Evolutionary conservation across 2,888 invertebrate genomes (phyloP).

Genomic region (Tenthredo notha): DNA sequence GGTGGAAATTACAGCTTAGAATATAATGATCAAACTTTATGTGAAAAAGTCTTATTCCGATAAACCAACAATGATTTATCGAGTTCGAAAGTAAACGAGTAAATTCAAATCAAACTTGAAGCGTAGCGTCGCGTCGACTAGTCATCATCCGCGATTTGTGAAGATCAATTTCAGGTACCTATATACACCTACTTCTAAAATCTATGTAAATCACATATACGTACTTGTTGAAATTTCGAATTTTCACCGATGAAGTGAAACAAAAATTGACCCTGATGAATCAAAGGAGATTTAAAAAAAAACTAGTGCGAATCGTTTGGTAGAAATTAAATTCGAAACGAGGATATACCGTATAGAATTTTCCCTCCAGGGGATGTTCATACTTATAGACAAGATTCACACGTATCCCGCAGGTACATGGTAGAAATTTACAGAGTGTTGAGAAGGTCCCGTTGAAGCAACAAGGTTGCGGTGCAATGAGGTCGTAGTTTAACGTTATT

Average conservation of each 20-base stretch:
- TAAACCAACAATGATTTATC: conserved; percentile 28
- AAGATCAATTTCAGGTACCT: background rate
- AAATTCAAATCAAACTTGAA: background rate
- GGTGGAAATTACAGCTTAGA: background rate
- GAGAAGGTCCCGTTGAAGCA: conserved; percentile 26
- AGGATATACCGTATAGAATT: too few species aligned
- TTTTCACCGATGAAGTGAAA: background rate
- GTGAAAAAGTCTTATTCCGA: background rate
- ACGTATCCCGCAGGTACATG: background rate
- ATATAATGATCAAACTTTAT: background rate
- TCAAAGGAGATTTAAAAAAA: background rate
- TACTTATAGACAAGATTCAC: background rate
- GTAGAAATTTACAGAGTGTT: background rate
- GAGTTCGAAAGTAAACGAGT: conserved; percentile 6
- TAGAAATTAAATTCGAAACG: too few species aligned
- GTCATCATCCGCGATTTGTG: background rate
- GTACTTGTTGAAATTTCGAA: background rate
- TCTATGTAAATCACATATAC: background rate
- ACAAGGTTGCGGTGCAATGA: conserved; percentile 51
- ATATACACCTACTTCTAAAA: background rate
- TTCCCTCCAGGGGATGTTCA: background rate
- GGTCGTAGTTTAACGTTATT: conserved; percentile 48
- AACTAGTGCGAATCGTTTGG: too few species aligned
- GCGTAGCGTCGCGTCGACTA: background rate
- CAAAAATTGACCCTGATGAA: background rate